Evolutionary conservation across 2,797 vertebrate genomes (phyloP), one percentile per base, ranked within the genome.

Genomic region (Bucorvus abyssinicus): DNA sequence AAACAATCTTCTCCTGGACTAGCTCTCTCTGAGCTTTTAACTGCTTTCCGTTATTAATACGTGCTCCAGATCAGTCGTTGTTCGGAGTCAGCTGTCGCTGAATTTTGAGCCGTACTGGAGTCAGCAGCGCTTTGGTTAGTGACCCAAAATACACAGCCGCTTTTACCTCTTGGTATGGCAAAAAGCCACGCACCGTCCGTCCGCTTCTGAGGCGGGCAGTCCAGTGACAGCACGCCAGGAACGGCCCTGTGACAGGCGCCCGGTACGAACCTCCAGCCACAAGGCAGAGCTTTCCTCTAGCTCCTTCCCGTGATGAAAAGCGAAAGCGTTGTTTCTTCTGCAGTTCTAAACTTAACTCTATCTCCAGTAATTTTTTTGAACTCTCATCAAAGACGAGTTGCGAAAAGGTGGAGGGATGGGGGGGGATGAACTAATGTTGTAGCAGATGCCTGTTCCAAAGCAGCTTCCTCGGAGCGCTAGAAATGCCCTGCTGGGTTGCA

Each of bases 111-210:
- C 65, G 81, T 74, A 12, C 9, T 67, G 71, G 23, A 82, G 44
- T 59, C 56, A 69, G 49, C 77, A 61, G 44, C 21, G 60, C 61
- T 90, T 93, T 91, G 76, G 57, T 81, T 81, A 56, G 63, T 90
- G 90, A 84, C 83, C 90, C 83, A 88, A 73, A 95, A 67, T 29
- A 75, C 74, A 38, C 77, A 76, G 47, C 80, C 50, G 29, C 92
- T 94, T 87, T 63, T 42, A 44, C 70, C 77, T 53, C 87, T 94
- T 74, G 63, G 2, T 21, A 2, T 92, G 95, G 90, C 93, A 94
- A 95, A 95, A 95, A 22, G 52, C 10, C 27, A 0, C 29, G 7
- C 85, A 79, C 69, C 53, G 40, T 79, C 45, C 52, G 55, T 6
- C 42, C 45, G 3, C 67, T 74, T 76, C 2, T 14, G 65, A 76